A percentile compares a stretch with the other conserved stretches of the same genome.
Evolutionary conservation across 2,113 vertebrate genomes (phyloP).

Genomic region (Melanotaenia duboulayi): DNA sequence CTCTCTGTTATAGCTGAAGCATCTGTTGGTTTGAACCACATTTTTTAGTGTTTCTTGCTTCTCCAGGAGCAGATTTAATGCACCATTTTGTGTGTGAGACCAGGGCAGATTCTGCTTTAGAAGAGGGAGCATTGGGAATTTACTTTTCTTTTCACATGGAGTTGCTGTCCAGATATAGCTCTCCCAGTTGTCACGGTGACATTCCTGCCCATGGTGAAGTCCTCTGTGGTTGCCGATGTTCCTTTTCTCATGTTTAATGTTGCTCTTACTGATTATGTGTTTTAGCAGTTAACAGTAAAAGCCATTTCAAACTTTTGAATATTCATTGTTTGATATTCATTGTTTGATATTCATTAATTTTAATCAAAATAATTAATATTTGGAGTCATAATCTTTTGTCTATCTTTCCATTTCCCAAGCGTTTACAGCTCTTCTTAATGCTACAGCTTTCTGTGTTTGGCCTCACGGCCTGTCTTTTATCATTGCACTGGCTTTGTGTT

Average conservation of each 20-base stretch:
- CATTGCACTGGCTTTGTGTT: slow-evolving; percentile 16
- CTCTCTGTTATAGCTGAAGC: too few species aligned
- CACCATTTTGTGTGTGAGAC: not conserved
- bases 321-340: not conserved
- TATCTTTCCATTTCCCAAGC: too few species aligned
- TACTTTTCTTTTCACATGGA: slow-evolving; percentile 53
- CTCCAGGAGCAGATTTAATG: not conserved
- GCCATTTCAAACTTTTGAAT: not conserved
- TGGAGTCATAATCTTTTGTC: too few species aligned
- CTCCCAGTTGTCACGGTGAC: slow-evolving; percentile 69
- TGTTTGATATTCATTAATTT: too few species aligned
- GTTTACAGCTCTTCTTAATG: too few species aligned
- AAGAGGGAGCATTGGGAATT: slow-evolving; percentile 40
- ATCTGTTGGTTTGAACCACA: not conserved
- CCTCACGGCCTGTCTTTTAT: slow-evolving; percentile 33
- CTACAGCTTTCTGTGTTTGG: too few species aligned
- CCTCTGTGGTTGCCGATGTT: slow-evolving; percentile 21
- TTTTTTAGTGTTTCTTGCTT: not conserved
- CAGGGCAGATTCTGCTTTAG: slow-evolving; percentile 15
- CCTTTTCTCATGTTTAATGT: not conserved
- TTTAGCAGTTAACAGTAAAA: not conserved
- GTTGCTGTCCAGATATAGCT: slow-evolving; percentile 60
- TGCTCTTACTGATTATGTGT: not conserved
- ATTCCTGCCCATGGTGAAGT: slow-evolving; percentile 49
- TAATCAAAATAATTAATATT: too few species aligned